Evolutionary conservation across 2,888 invertebrate species (phyloP), one percentile per base, ranked within the genome.

Genomic region (Choreutis nemorana): DNA sequence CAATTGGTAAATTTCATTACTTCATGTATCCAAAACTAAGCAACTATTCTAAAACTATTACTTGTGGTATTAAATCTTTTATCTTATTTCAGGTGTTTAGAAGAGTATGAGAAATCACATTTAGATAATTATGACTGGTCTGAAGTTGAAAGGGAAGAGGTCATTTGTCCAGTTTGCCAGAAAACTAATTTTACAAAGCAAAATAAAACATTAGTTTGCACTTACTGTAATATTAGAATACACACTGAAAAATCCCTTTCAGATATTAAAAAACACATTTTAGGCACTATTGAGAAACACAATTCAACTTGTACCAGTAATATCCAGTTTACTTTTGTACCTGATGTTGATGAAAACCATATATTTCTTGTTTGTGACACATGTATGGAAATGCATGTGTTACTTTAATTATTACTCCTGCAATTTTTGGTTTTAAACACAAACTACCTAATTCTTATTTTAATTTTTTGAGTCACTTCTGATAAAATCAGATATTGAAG

Each of bases 81-180:
- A n/a, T 26, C 14, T 2, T 23, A 10, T 52, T 57, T 15, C 51
- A 78, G 77, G 77, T 68, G 60, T 48, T 36, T 57, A 20, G 56
- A 57, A 37, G 77, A 78, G 39, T 66, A 73, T 61, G 77, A 78
- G 43, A 71, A 62, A 46, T 58, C 62, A 28, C 57, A 70, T 36
- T 38, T 49, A 39, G 60, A 62, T 12, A 53, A 62, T 44, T 30
- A 70, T 39, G 75, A 78, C 43, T 73, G 70, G 73, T 64, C 66
- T 27, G 34, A 47, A 29, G 41, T 71, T 12, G 70, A 75, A 33
- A 47, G 60, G 30, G 61, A 67, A 27, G 48, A 63, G 23, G 56
- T 82, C 1, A 71, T 82, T 39, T 83, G 83, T 37, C 82, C 82
- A 1, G 50, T 83, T 9, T 83, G 83, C 36, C 65, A 80, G 46